Base-by-base conservation (phyloP, 1,140 invertebrate species). In the Spodoptera frugiperda region DNA sequence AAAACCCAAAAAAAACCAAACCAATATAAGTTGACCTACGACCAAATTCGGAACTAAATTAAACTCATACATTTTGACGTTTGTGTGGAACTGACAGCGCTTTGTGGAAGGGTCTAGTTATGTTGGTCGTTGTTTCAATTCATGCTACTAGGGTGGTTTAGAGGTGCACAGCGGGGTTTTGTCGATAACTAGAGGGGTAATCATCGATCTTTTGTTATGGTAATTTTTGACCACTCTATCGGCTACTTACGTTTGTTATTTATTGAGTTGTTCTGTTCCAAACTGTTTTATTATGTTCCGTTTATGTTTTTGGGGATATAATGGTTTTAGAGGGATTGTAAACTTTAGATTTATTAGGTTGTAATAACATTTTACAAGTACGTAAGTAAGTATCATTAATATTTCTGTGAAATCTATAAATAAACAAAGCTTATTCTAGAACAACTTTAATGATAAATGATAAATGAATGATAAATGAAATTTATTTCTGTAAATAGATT, bases 121-220 rank as follows among this genome's bases (percentile, higher is more conserved):
- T 15, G 2, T 15, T 39, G 57, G 57, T 61, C 8, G 57, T 1
- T 57, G 10, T 8, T 15, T 21, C 21, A 17, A 55, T 17, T 9
- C 19, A 17, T 15, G n/a, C 57, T 17, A 65, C 61, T 48, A 48
- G 70, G 70, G 70, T 73, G 39, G 70, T 73, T 49, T 25, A 25
- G 25, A 25, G 25, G 25, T 25, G 25, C 25, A 25, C 25, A 25
- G 25, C 25, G 25, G 25, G 25, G 25, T 25, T 25, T 25, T 25
- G 19, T 2, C 11, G 33, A 33, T 59, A 19, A 65, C 61, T 48
- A 73, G 70, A 59, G 15, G 70, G 83, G 79, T 76, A 74, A 79
- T 84, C 85, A 83, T 87, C 85, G 86, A 83, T 78, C 84, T 83
- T 87, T 85, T 85, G 79, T 87, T 83, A 87, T 82, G 82, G 55